Percentiles rank a stretch among this genome's conserved stretches.
Evolutionary conservation across 2,113 vertebrate genomes (phyloP).

Genomic region (Cyprichromis sp.): DNA sequence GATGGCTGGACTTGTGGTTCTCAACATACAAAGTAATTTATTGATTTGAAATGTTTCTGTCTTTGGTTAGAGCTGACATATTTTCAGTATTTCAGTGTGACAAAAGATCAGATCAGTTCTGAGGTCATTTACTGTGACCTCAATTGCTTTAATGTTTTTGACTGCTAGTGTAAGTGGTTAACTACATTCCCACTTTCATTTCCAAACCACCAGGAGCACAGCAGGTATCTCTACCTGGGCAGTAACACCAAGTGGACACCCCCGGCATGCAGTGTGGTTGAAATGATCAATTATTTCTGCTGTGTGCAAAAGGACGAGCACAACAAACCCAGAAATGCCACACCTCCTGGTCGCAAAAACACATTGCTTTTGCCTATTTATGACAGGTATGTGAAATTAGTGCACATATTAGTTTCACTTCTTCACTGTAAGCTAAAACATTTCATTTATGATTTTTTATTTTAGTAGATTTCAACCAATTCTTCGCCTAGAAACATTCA

Average conservation of each 20-base stretch:
- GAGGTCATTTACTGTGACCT: slow-evolving; percentile 2
- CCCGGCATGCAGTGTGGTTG: not conserved
- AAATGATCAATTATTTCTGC: slow-evolving; percentile 64
- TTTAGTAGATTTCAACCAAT: slow-evolving; percentile 26
- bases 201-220: slow-evolving; percentile 1
- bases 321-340: not conserved
- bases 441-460: not conserved
- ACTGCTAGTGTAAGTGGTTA: not conserved
- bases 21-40: slow-evolving; percentile 51
- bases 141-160: slow-evolving; percentile 3
- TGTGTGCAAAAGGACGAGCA: slow-evolving; percentile 1
- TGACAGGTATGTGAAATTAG: slow-evolving; percentile 11
- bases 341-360: not conserved
- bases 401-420: not conserved
- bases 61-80: not conserved
- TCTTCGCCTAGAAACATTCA: slow-evolving; percentile 43
- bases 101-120: not conserved
- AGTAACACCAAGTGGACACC: not conserved
- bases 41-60: not conserved
- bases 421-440: not conserved
- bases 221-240: not conserved
- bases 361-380: slow-evolving; percentile 10
- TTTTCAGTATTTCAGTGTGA: not conserved
- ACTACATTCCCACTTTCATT: not conserved
- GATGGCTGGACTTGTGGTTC: slow-evolving; percentile 39